phyloP scores from a whole-genome alignment of 1,140 invertebrate genomes.

The Bombus waltoni region DNA sequence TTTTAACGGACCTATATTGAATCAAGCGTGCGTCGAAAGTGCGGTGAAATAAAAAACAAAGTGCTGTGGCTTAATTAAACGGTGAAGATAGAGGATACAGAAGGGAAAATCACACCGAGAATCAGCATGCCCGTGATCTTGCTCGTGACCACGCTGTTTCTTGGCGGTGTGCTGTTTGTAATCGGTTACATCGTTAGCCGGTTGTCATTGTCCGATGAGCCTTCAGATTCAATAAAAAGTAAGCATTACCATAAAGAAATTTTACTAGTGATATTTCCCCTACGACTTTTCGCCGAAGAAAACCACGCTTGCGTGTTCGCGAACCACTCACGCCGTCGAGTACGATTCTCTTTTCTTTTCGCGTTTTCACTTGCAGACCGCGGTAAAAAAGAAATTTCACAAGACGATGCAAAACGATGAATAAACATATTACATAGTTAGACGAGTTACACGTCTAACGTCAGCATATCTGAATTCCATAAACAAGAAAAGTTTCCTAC shows the following conservation, averaged over 20 bases:
- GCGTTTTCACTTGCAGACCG: background rate
- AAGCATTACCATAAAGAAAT: slow-evolving; percentile 39
- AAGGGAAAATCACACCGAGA: slow-evolving; percentile 27
- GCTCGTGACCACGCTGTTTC: slow-evolving; percentile 42
- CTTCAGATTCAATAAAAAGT: slow-evolving; percentile 57
- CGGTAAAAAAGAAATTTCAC: background rate
- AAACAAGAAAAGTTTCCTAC: background rate
- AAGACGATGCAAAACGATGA: too few relatives aligned
- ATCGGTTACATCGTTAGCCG: slow-evolving; percentile 49
- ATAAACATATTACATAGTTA: background rate
- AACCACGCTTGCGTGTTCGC: slow-evolving; percentile 44
- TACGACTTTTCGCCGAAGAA: background rate
- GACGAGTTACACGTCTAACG: background rate
- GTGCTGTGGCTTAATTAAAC: slow-evolving; percentile 39
- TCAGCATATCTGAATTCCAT: background rate
- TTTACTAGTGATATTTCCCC: background rate
- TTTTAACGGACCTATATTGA: slow-evolving; percentile 5
- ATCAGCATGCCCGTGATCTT: slow-evolving; percentile 37
- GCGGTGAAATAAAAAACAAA: slow-evolving; percentile 34
- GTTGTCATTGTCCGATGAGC: slow-evolving; percentile 15
- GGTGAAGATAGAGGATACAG: slow-evolving; percentile 60
- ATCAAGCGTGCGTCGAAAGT: slow-evolving; percentile 18
- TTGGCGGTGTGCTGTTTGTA: slow-evolving; percentile 44
- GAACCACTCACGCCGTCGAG: background rate
- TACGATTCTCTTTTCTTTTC: slow-evolving; percentile 18